Evolutionary conservation across 2,888 invertebrate genomes (phyloP), one percentile per base, ranked within the genome.

Genomic region (Cerastis rubricosa): DNA sequence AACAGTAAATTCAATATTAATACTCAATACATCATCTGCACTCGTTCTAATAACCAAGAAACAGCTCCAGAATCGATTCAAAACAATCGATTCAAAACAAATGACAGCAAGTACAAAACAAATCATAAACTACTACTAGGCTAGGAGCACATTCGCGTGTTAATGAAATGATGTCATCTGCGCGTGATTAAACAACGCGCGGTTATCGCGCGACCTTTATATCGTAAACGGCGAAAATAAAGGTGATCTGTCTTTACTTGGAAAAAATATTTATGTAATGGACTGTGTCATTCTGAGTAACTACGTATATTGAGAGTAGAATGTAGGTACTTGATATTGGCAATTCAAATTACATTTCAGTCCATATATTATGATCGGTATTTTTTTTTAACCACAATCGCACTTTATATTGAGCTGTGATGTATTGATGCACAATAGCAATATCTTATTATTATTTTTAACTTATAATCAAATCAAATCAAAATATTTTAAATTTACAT

Each of bases 111-210:
- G 17, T 43, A 79, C 51, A 68, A 61, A 35, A 67, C 25, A 63
- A 67, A 59, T 61, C 14, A 63, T 45, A 51, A 70, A 59, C 9
- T 57, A 9, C n/a, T 45, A 81, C 59, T 76, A 71, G 51, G 69
- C 59, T 63, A 75, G 78, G 19, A 73, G 64, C 29, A 64, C 59
- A 12, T 14, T 25, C n/a, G 40, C 12, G 71, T 70, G 78, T 70
- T 71, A 81, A 80, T 84, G 75, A 78, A 80, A 82, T 93, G 93
- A 93, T 91, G 90, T 93, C 93, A 93, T 80, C 70, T 47, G 72
- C 75, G 81, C 87, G 87, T 89, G 89, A 89, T 89, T 89, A 88
- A 85, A 86, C 85, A 89, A 89, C 86, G 87, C 84, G 87, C 87
- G 85, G 86, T 89, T 92, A 93, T 92, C 90, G 61, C 70, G 61